Evolutionary conservation across 2,113 vertebrate species (phyloP).

Genomic region (Odobenus rosmarus): DNA sequence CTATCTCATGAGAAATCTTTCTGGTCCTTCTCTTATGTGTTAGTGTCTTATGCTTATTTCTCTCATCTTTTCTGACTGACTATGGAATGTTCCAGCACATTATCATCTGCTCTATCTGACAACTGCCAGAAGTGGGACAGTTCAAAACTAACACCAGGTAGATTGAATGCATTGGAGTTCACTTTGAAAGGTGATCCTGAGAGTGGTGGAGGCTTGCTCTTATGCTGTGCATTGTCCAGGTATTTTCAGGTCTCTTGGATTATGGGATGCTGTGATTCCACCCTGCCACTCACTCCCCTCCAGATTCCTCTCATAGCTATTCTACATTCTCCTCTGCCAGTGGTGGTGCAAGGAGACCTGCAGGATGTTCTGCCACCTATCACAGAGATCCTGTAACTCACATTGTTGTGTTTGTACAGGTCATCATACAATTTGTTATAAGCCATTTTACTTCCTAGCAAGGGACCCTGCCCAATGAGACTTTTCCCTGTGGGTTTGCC

Average conservation of each 20-base stretch:
- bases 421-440: neutral
- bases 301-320: neutral
- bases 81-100: neutral
- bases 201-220: neutral
- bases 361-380: neutral
- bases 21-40: neutral
- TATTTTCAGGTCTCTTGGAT: neutral
- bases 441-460: neutral
- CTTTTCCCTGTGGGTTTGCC: neutral
- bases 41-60: neutral
- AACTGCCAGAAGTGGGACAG: neutral
- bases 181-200: neutral
- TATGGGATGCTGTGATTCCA: neutral
- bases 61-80: neutral
- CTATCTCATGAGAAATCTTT: neutral
- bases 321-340: neutral
- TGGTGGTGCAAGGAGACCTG: neutral
- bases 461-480: neutral
- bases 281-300: fast-evolving
- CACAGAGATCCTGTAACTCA: neutral
- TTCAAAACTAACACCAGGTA: neutral
- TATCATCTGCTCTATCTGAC: neutral
- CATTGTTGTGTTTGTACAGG: neutral
- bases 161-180: neutral
- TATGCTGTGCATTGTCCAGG: neutral